Evolutionary conservation across 2,797 vertebrate species (phyloP).

Genomic region (Zonotrichia albicollis): DNA sequence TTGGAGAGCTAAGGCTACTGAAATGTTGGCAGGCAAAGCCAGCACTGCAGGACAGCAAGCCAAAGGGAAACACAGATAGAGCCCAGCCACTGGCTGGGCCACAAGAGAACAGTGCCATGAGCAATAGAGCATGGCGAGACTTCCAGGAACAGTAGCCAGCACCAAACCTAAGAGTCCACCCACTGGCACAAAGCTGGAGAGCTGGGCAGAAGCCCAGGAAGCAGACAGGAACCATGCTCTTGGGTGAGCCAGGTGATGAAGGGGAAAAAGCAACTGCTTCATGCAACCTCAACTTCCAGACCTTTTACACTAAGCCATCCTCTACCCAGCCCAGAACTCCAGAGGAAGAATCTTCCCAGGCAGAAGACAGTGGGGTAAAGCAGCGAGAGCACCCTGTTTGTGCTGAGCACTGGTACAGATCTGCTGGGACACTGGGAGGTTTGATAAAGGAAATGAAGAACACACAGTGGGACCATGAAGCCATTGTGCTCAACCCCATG

Average conservation of each 20-base stretch:
- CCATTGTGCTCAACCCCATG: not conserved
- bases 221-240: not conserved
- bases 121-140: not conserved
- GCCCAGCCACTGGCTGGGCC: not conserved
- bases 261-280: not conserved
- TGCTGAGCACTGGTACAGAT: not conserved
- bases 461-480: not conserved
- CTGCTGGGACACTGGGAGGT: not conserved
- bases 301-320: not conserved
- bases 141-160: not conserved
- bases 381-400: rapidly evolving
- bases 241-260: not conserved
- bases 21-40: not conserved
- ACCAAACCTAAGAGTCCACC: not conserved
- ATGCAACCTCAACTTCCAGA: not conserved
- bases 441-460: not conserved
- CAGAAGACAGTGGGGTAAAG: not conserved
- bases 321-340: not conserved
- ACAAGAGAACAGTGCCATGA: not conserved
- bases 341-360: not conserved
- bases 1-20: rapidly evolving
- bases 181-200: slow-evolving; percentile 16
- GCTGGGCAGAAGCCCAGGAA: not conserved
- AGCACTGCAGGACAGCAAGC: not conserved
- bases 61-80: not conserved